Percentiles rank a stretch among this genome's conserved stretches.
Evolutionary conservation across 2,113 vertebrate species (phyloP).

Genomic region (Anarhynchus alexandrinus): DNA sequence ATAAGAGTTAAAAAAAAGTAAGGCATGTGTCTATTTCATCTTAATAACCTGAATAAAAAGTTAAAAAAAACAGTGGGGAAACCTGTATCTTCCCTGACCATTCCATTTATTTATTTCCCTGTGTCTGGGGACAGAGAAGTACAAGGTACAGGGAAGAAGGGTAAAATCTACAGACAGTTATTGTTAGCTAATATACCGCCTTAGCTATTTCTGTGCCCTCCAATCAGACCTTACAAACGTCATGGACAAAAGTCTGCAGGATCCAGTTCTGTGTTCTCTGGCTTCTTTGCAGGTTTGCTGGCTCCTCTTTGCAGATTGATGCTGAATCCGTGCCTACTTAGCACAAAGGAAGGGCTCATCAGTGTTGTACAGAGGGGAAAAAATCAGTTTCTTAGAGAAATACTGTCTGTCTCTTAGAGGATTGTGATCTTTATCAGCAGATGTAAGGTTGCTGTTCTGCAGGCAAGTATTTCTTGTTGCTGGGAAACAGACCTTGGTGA

Average conservation of each 20-base stretch:
- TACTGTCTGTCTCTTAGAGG: neutral
- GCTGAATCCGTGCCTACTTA: neutral
- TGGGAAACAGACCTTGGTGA: neutral
- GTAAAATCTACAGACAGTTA: neutral
- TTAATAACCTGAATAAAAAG: neutral
- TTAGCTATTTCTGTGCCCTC: neutral
- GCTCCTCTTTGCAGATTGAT: neutral
- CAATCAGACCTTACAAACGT: accelerated
- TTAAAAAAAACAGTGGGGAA: neutral
- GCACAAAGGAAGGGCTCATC: neutral
- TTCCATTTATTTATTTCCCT: neutral
- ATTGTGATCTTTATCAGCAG: neutral
- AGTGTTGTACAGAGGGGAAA: neutral
- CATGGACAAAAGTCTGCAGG: neutral
- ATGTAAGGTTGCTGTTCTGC: neutral
- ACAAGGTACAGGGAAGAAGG: neutral
- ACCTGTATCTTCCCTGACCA: neutral
- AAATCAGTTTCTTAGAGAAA: neutral
- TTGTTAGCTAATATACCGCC: neutral
- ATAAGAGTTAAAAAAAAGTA: neutral
- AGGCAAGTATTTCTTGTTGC: neutral
- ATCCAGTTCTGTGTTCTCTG: neutral
- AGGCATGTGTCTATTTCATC: neutral
- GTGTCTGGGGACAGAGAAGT: neutral
- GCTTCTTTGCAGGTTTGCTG: neutral